phyloP scores from a whole-genome alignment of 2,797 vertebrate species.

The Sebastes diploproa region DNA sequence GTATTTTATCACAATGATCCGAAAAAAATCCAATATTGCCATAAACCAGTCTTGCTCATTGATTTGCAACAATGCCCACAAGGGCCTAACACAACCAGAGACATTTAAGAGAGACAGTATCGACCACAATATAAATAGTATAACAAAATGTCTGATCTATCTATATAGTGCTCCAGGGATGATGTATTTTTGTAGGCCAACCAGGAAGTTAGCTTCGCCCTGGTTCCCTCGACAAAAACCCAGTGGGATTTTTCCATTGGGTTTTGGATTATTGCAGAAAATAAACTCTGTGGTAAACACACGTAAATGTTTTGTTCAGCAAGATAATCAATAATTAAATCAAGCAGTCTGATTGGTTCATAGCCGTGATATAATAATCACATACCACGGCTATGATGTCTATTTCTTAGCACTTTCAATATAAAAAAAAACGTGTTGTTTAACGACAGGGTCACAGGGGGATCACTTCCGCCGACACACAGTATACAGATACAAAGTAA shows the following conservation, averaged over 20 bases:
- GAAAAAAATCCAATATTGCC: constrained; percentile 5
- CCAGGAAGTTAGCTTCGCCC: too few relatives aligned
- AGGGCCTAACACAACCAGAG: neutral
- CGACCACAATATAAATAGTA: neutral
- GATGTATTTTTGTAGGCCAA: too few relatives aligned
- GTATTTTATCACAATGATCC: constrained; percentile 1
- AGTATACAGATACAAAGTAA: neutral
- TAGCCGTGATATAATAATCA: neutral
- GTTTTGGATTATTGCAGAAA: too few relatives aligned
- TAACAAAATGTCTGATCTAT: neutral
- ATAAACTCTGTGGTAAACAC: too few relatives aligned
- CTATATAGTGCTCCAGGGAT: too few relatives aligned
- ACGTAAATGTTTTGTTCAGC: too few relatives aligned
- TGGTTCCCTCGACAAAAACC: too few relatives aligned
- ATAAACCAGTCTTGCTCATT: neutral
- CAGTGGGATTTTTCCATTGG: too few relatives aligned
- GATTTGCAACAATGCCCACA: constrained; percentile 1
- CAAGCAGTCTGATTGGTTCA: rapidly evolving
- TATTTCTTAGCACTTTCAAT: neutral
- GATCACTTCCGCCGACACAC: neutral
- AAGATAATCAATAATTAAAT: neutral
- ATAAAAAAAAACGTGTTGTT: neutral
- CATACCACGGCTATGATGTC: neutral
- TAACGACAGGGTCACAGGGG: neutral
- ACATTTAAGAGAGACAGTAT: neutral